Evolutionary conservation across 2,797 vertebrate species (phyloP).

Genomic region (Scolopax bukidnonensis): DNA sequence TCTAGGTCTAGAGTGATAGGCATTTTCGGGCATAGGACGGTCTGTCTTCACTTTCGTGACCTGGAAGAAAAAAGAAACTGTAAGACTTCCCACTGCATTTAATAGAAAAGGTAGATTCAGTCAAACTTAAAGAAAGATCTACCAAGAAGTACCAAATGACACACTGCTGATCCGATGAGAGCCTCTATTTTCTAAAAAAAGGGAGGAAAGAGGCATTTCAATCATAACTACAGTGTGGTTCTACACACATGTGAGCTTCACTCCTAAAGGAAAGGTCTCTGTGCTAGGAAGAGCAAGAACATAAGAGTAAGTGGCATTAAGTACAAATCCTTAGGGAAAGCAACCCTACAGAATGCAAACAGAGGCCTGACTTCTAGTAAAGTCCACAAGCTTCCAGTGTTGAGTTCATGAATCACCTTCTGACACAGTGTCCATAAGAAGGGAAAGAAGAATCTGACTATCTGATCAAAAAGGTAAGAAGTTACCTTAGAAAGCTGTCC

Average conservation of each 20-base stretch:
- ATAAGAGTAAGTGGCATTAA: neutral
- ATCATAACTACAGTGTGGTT: neutral
- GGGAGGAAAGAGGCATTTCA: neutral
- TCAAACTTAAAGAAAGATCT: neutral
- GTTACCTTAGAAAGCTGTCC: slow-evolving; percentile 96
- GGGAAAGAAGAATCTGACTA: neutral
- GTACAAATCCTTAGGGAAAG: neutral
- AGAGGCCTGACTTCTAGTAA: neutral
- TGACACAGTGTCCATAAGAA: fast-evolving
- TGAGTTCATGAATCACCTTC: fast-evolving
- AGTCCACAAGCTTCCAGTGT: neutral
- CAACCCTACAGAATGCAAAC: neutral
- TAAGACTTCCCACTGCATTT: neutral
- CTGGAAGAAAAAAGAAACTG: slow-evolving; percentile 71
- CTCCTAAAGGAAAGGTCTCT: neutral
- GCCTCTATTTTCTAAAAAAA: neutral
- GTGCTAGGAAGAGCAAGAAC: neutral
- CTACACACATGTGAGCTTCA: neutral
- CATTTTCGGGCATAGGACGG: slow-evolving; percentile 89
- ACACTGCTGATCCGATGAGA: neutral
- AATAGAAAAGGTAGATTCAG: neutral
- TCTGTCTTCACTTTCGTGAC: slow-evolving; percentile 95
- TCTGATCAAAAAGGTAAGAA: fast-evolving
- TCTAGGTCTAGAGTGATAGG: slow-evolving; percentile 87
- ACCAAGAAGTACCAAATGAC: neutral